Evolutionary conservation across 1,140 invertebrate species (phyloP), one percentile per base, ranked within the genome.

Genomic region (Bombyx mandarina): DNA sequence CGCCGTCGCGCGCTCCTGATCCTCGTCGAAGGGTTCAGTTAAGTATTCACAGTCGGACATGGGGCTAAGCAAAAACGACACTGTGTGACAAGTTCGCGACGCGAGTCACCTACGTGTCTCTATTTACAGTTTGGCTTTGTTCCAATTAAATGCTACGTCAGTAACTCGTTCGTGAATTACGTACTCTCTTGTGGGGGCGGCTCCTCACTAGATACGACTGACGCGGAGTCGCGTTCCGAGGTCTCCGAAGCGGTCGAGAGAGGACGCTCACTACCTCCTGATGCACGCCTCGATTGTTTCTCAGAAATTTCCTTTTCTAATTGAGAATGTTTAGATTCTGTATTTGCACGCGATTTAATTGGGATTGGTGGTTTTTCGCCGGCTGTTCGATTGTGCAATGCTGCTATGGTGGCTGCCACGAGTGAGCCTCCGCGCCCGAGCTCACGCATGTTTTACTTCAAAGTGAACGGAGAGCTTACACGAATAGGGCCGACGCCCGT

Each of bases 41-140:
- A 85, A 69, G 70, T 79, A 86, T 70, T 86, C 81, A 63, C 77
- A 79, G 76, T 88, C 85, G 66, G 82, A 86, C 85, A 86, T 86
- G 79, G 79, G 76, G 79, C 77, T 75, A 69, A 69, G 69, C 70
- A 64, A 67, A 67, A 73, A 72, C 71, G 79, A 85, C 79, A 83
- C 85, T 81, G 78, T 70, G 76, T 75, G 79, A 82, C 80, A 81
- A 82, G 67, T 67, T 71, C 73, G 69, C 69, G 61, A 69, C 70
- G 72, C 78, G 71, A 79, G 78, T 79, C 81, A 81, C 73, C 71
- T 72, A 76, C 73, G 72, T 72, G 63, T 67, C 74, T 74, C 76
- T 81, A 83, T 80, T 84, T 88, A 84, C 64, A 81, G 68, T 76
- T 82, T 86, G 83, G 83, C 81, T 63, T 62, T 58, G 76, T 77